Conservation (phyloP, 2,113 vertebrate species). For the Lasiurus cinereus region DNA sequence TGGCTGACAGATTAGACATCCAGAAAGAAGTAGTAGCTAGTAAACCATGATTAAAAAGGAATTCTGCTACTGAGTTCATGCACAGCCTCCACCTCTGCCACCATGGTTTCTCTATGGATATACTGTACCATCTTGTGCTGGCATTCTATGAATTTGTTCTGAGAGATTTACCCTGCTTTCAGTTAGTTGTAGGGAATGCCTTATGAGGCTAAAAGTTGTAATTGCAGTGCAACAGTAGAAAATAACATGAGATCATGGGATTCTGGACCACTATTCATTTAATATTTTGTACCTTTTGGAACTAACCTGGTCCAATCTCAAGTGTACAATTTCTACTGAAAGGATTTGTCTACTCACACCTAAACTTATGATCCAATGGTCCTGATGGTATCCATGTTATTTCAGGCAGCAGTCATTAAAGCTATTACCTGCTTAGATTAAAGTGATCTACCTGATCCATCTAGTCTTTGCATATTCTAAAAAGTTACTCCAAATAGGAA, state of each 20-base stretch:
- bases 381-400: not conserved
- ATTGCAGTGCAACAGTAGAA: not conserved
- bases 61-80: not conserved
- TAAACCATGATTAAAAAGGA: not conserved
- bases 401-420: not conserved
- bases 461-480: not conserved
- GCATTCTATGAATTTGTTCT: not conserved
- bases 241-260: not conserved
- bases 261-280: not conserved
- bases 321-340: not conserved
- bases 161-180: not conserved
- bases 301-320: not conserved
- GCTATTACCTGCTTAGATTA: not conserved
- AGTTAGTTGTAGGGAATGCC: not conserved
- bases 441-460: not conserved
- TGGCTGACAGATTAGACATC: not conserved
- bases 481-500: not conserved
- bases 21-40: not conserved
- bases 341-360: not conserved
- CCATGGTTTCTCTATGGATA: not conserved
- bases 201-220: not conserved
- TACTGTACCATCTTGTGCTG: not conserved
- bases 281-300: not conserved
- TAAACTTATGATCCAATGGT: not conserved
- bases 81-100: not conserved